These are phyloP conservation scores for Limnephilus auricula DNA, from an alignment of 2,888 invertebrate genomes.

Conservation along the genomic window DNA sequence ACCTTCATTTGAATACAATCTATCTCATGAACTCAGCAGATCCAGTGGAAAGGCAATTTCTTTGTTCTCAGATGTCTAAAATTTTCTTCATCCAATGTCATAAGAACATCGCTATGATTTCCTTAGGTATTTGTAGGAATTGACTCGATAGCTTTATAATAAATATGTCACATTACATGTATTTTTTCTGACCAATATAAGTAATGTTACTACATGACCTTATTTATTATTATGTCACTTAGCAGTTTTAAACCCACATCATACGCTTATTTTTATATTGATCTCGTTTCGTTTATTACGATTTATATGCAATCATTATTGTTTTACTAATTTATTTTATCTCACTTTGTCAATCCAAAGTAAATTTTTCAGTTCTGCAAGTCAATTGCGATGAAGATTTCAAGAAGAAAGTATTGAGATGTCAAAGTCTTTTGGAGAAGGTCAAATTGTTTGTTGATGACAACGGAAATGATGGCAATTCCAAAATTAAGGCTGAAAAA, in stretches of 20 bases:
- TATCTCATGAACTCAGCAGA: neutral
- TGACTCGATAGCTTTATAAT: neutral
- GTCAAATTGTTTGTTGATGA: constrained; percentile 72
- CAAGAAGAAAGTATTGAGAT: constrained; percentile 73
- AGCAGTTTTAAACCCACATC: neutral
- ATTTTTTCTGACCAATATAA: neutral
- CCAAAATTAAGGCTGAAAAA: constrained; percentile 70
- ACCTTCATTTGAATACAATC: neutral
- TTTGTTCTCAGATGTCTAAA: neutral
- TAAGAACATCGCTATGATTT: neutral
- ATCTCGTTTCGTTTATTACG: neutral
- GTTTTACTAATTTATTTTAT: neutral
- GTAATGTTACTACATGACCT: neutral
- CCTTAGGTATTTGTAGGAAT: neutral
- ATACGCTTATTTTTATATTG: neutral
- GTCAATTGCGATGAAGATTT: constrained; percentile 72
- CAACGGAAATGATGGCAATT: constrained; percentile 44
- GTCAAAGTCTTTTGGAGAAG: constrained; percentile 73
- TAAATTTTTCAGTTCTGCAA: constrained; percentile 73
- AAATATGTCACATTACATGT: neutral
- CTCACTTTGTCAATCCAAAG: neutral
- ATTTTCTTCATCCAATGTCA: neutral
- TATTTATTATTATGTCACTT: neutral
- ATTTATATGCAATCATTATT: neutral
- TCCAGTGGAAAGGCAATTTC: neutral